Base-by-base conservation (phyloP, 1,140 invertebrate genomes). In the Zaprionus ornatus region DNA sequence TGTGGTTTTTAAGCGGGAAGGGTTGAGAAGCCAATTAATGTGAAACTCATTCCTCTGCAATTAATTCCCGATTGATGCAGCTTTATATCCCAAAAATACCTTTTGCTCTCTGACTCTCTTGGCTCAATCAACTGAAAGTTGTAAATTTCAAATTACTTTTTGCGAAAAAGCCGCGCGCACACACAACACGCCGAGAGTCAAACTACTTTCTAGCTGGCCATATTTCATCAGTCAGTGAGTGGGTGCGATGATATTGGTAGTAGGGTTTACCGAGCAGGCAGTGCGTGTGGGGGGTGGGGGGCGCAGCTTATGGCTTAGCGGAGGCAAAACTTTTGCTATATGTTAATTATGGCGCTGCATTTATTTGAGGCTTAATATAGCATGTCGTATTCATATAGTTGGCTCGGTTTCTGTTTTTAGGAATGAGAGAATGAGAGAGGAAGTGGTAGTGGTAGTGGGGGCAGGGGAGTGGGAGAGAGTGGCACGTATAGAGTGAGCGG, bases 301-400 rank as follows among this genome's bases (percentile, higher is more conserved):
- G 23, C 52, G 42, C 66, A 72, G 74, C 70, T 81, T 78, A 73
- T 48, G 65, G 81, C 61, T 84, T 77, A 84, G 74, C 57, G 52
- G 25, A 63, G 59, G 72, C 6, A 68, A 90, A 88, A 88, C 85
- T 88, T 88, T 88, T 85, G 82, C 85, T 85, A 85, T 88, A 88
- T 88, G 85, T 90, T 88, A 88, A 88, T 88, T 88, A 88, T 90
- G 85, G 85, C 79, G 69, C 57, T 87, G 85, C 79, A 88, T 84
- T 88, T 88, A 88, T 88, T 90, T 88, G 78, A 88, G 85, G 85
- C 85, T 88, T 88, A 88, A 88, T 88, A 88, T 77, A 77, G 78
- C 85, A 76, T 88, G 82, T 77, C 74, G 70, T 80, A 80, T 80
- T 73, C 68, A 56, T 75, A 74, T 72, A 77, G 74, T 77, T 82